Conservation (phyloP, 2,797 vertebrate genomes). For the Falco rusticolus region DNA sequence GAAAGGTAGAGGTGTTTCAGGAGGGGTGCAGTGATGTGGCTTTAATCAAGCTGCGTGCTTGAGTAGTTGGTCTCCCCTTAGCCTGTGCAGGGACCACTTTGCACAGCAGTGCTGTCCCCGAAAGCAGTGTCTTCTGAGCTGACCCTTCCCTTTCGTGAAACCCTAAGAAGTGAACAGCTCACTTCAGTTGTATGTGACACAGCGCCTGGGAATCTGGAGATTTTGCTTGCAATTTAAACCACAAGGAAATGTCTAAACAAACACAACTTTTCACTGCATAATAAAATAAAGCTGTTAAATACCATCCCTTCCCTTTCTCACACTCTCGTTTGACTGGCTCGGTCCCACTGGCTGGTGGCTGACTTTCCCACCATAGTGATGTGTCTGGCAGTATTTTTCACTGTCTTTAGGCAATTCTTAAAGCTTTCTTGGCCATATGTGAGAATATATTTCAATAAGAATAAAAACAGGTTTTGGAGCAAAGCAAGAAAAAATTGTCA, state of each 20-base stretch:
- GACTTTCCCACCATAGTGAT: background rate
- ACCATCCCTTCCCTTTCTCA: background rate
- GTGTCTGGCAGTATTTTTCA: background rate
- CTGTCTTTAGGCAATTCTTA: background rate
- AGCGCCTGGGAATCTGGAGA: background rate
- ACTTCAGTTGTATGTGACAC: background rate
- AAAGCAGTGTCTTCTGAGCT: background rate
- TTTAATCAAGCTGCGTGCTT: background rate
- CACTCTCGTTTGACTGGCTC: background rate
- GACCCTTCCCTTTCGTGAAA: background rate
- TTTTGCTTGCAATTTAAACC: background rate
- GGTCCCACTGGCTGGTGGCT: background rate
- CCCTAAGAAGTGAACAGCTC: background rate
- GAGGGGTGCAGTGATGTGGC: background rate
- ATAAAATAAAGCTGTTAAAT: background rate
- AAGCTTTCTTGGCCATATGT: background rate
- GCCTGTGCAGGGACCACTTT: background rate
- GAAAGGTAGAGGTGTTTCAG: background rate
- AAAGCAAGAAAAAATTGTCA: background rate
- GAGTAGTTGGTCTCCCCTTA: background rate
- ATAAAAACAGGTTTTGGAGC: background rate
- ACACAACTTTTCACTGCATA: background rate
- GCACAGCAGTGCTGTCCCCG: background rate
- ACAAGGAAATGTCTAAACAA: background rate
- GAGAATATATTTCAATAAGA: background rate